Evolutionary conservation across 2,888 invertebrate genomes (phyloP), one percentile per base, ranked within the genome.

Genomic region (Mylabris sibirica): DNA sequence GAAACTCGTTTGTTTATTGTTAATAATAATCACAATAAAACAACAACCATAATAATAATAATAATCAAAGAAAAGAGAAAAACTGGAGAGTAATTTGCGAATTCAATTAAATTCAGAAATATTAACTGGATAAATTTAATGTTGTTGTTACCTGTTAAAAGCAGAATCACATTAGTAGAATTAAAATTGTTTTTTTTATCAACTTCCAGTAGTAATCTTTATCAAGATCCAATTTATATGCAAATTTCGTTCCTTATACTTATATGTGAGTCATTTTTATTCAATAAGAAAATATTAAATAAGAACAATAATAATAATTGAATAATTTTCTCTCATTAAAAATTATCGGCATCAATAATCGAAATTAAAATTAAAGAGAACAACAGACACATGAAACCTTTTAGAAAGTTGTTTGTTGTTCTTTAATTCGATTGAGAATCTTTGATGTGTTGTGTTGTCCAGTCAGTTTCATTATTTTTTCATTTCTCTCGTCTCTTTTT

Each of bases 131-230:
- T 62, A 59, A 20, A 65, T 59, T 69, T 65, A 63, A 69, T 63
- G 34, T 63, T 59, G 34, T 63, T 59, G 41, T 60, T 65, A 68
- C 38, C 38, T 59, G 65, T 41, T 69, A 66, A 69, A 63, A 69
- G 69, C 69, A 69, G 66, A 60, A 66, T 63, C 66, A 63, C 69
- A 69, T 69, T 69, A 66, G 66, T 63, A 38, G 49, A 69, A 66
- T 69, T 68, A 66, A 66, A 66, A 65, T 69, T 9, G 8, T 66
- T 68, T 69, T 68, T n/a, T 60, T 63, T 66, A 63, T 69, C 63
- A 8, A 49, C n/a, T 49, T 49, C 49, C 9, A 20, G 20, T 20
- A 8, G 49, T 49, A 61, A 63, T 34, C 66, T 30, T 63, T 63
- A n/a, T 53, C 63, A 53, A 30, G n/a, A 53, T 68, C 35, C 65